Conservation (phyloP, 2,113 vertebrate species). For the Colaptes auratus region DNA sequence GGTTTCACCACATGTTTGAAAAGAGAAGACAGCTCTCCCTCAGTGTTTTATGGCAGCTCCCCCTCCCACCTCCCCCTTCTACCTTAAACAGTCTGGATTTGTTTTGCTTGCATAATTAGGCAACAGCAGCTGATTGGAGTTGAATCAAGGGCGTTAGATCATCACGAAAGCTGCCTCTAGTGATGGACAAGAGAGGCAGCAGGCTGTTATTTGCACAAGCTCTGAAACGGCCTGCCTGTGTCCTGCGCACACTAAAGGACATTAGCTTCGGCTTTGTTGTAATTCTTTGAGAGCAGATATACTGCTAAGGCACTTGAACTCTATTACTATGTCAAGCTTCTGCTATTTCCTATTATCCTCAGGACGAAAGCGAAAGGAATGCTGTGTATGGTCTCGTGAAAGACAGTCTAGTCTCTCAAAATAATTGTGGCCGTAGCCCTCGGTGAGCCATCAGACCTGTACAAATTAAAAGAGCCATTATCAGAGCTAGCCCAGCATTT, state of each 20-base stretch:
- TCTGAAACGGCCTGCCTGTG: slow-evolving; percentile 33
- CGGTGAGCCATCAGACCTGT: fast-evolving
- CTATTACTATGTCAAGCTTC: slow-evolving; percentile 62
- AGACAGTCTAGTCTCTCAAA: neutral
- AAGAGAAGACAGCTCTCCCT: slow-evolving; percentile 42
- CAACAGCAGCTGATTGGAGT: slow-evolving; percentile 55
- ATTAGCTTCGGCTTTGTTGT: slow-evolving; percentile 42
- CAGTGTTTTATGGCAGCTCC: slow-evolving; percentile 34
- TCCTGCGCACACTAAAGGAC: slow-evolving; percentile 8
- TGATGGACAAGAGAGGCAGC: slow-evolving; percentile 63
- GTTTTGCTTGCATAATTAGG: slow-evolving; percentile 72
- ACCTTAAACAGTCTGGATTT: slow-evolving; percentile 60
- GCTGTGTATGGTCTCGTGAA: neutral
- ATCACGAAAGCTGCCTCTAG: slow-evolving; percentile 34
- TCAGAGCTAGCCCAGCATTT: neutral
- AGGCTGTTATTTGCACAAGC: slow-evolving; percentile 57
- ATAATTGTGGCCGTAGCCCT: slow-evolving; percentile 2
- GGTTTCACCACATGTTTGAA: slow-evolving; percentile 40
- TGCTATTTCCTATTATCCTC: slow-evolving; percentile 61
- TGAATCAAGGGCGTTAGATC: slow-evolving; percentile 27
- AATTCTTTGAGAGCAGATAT: slow-evolving; percentile 51
- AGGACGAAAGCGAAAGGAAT: slow-evolving; percentile 49
- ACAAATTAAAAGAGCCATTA: slow-evolving; percentile 46
- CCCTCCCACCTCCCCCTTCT: slow-evolving; percentile 24
- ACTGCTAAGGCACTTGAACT: slow-evolving; percentile 62